These are phyloP conservation scores for Cyrtonyx montezumae DNA, from an alignment of 2,113 vertebrate species.

Conservation along the genomic window DNA sequence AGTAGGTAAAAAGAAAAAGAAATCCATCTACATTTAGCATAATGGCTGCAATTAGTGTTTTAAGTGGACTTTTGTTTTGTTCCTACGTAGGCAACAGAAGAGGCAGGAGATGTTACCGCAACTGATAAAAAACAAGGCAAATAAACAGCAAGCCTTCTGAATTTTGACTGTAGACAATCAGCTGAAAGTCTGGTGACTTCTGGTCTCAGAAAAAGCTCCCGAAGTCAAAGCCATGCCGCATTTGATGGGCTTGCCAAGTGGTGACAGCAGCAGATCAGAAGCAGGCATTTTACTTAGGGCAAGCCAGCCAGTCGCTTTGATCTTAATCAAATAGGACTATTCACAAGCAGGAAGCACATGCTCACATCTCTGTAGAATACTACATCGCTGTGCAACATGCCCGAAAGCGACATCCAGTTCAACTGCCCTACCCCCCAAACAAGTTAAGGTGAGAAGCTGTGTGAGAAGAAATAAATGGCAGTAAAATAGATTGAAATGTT, in stretches of 20 bases:
- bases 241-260: conserved; percentile 36
- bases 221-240: conserved; percentile 13
- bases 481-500: neutral
- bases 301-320: conserved; percentile 52
- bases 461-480: neutral
- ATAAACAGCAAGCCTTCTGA: neutral
- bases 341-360: conserved; percentile 67
- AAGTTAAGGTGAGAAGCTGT: neutral
- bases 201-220: conserved; percentile 26
- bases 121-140: neutral
- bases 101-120: neutral
- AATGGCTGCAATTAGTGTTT: neutral
- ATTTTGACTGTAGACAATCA: neutral
- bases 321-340: conserved; percentile 53
- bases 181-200: neutral
- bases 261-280: conserved; percentile 29
- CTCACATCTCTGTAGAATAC: conserved; percentile 37
- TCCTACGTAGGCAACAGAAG: neutral
- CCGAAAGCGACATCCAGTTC: neutral
- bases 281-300: conserved; percentile 47
- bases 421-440: neutral
- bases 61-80: neutral
- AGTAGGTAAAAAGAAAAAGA: neutral
- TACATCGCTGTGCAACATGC: neutral
- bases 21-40: neutral